Conservation (phyloP, 2,888 invertebrate genomes). For the Trichopoda pennipes region DNA sequence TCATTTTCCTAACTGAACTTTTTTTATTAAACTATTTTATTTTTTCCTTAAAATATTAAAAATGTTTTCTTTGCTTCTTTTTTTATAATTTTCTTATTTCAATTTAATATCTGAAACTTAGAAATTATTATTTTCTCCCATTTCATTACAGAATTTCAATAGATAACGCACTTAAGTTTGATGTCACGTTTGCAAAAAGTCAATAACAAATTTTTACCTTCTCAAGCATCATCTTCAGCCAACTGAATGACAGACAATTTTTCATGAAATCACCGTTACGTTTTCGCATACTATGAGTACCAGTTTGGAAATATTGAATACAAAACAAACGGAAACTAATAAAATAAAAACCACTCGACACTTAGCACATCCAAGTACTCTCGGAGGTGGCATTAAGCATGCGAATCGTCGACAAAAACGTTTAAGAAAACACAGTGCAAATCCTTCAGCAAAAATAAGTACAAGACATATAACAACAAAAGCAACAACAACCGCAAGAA, state of each 20-base stretch:
- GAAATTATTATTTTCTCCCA: background rate
- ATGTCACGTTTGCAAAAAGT: conserved; percentile 45
- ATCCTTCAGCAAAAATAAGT: conserved; percentile 19
- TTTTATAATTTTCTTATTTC: background rate
- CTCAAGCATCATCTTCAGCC: background rate
- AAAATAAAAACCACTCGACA: conserved; percentile 46
- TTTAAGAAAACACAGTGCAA: conserved; percentile 36
- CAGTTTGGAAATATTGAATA: conserved; percentile 56
- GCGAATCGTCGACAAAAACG: conserved; percentile 49
- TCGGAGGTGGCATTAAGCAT: conserved; percentile 5
- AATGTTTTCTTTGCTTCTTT: background rate
- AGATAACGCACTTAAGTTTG: conserved; percentile 18
- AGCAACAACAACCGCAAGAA: background rate
- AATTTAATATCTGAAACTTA: background rate
- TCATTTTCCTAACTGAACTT: too few relatives aligned
- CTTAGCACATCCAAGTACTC: conserved; percentile 21
- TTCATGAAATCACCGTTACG: conserved; percentile 4
- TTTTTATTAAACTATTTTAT: too few relatives aligned
- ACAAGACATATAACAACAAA: conserved; percentile 15
- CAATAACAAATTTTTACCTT: conserved; percentile 35
- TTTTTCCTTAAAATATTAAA: background rate
- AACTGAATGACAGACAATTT: background rate
- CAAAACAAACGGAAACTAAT: conserved; percentile 52
- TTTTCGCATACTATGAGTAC: conserved; percentile 51
- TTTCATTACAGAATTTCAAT: conserved; percentile 46